Base-by-base conservation (phyloP, 2,888 invertebrate genomes). In the Caradrina clavipalpis region DNA sequence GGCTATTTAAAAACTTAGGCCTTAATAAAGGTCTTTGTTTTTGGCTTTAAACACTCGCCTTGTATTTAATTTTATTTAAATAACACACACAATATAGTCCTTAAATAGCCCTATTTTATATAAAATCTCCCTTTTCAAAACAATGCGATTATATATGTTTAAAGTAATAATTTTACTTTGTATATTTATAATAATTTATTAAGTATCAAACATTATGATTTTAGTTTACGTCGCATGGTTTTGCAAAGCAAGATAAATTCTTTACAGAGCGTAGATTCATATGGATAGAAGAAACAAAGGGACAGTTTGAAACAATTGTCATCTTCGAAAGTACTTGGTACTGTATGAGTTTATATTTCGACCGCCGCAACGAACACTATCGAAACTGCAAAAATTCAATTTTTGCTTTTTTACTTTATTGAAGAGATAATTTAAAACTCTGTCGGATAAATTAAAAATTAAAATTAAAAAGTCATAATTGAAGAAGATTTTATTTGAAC, bases 181-280 rank as follows among this genome's bases (percentile, higher is more conserved):
- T 65, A 22, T 66, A 53, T 50, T 61, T 53, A 49, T 42, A 60
- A 68, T 31, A 61, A 57, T 61, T 60, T 35, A 45, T 39, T 45
- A 61, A 19, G 42, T 78, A 69, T 69, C 74, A 78, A 78, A 69
- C 35, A 22, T 64, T 77, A 72, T 56, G 22, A 21, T 62, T 69
- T 62, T 35, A 2, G 6, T 49, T 69, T 10, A 11, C 19, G 51
- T 78, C 75, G 79, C 75, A 78, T 70, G 79, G 77, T 74, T 74
- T 78, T 78, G 79, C 75, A 75, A 75, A 78, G 62, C 50, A 53
- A 70, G 70, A 70, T 22, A 0, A 49, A 13, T 57, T 31, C 47
- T 78, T 60, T 69, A 53, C 15, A 49, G 47, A 56, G 55, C 15
- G 35, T 51, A 55, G n/a, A 62, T 73, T 39, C 42, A 50, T 31